Evolutionary conservation across 35 echinoderm and acorn worm genomes (phyloP).

Genomic region (Acanthaster planci): DNA sequence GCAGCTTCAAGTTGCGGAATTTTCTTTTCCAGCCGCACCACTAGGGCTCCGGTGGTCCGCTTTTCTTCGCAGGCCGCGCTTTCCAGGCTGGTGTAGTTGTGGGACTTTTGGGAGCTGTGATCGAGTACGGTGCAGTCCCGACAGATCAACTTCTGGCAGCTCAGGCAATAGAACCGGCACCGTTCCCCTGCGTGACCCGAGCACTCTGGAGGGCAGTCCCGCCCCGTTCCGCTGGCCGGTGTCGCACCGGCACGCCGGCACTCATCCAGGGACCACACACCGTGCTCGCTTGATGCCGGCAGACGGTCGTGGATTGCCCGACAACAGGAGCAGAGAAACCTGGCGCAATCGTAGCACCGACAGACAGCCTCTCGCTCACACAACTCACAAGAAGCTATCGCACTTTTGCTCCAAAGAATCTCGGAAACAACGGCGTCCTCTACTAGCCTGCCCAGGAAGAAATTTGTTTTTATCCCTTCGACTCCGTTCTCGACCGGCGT

Average conservation of each 20-base stretch:
- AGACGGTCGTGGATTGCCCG: neutral
- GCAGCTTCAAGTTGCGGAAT: neutral
- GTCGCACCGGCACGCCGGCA: neutral
- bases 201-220: conserved; percentile 3
- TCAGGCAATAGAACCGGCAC: conserved; percentile 55
- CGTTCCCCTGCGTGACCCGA: conserved; percentile 29
- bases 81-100: neutral
- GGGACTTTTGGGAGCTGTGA: neutral
- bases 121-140: conserved; percentile 53
- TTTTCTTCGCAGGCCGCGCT: neutral
- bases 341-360: neutral
- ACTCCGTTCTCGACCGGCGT: neutral
- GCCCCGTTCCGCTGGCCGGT: neutral
- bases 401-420: neutral
- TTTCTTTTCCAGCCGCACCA: neutral
- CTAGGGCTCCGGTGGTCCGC: neutral
- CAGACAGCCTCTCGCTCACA: neutral
- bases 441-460: neutral
- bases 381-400: neutral
- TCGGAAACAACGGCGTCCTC: neutral
- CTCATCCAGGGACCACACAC: neutral
- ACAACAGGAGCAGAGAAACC: neutral
- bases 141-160: conserved; percentile 54
- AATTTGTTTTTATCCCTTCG: neutral
- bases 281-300: neutral